Percentiles rank a stretch among this genome's conserved stretches.
These are phyloP conservation scores for Nipponia nippon DNA, from an alignment of 2,113 vertebrate genomes.

Conservation along the genomic window DNA sequence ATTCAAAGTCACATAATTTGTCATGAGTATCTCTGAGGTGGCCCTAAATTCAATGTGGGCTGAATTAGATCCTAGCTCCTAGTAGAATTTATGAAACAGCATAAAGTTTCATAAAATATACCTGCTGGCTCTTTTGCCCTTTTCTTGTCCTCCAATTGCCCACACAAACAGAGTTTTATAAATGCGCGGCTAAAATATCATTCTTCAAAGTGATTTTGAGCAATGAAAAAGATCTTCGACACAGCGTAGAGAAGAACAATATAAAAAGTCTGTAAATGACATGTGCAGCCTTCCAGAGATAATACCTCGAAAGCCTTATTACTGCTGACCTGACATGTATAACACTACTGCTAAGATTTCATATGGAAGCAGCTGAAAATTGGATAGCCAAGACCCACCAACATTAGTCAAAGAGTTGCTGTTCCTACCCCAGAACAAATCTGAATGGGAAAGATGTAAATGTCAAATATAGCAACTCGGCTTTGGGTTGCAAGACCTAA, in stretches of 20 bases:
- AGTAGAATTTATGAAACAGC: neutral
- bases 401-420: neutral
- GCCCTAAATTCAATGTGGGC: accelerated
- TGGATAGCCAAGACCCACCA: neutral
- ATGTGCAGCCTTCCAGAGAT: neutral
- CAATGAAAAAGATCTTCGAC: neutral
- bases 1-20: neutral
- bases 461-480: neutral
- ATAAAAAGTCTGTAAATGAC: neutral
- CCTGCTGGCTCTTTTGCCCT: neutral
- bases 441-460: neutral
- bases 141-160: neutral
- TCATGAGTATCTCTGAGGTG: neutral
- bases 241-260: neutral
- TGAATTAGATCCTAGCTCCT: neutral
- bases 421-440: neutral
- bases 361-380: neutral
- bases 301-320: neutral
- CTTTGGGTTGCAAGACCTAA: neutral
- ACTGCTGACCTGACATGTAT: neutral
- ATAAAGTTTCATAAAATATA: neutral
- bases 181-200: neutral
- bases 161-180: neutral
- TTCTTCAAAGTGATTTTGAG: neutral
- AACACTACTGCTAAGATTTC: neutral